phyloP scores from a whole-genome alignment of 2,113 vertebrate species.

The Urocitellus parryii region DNA sequence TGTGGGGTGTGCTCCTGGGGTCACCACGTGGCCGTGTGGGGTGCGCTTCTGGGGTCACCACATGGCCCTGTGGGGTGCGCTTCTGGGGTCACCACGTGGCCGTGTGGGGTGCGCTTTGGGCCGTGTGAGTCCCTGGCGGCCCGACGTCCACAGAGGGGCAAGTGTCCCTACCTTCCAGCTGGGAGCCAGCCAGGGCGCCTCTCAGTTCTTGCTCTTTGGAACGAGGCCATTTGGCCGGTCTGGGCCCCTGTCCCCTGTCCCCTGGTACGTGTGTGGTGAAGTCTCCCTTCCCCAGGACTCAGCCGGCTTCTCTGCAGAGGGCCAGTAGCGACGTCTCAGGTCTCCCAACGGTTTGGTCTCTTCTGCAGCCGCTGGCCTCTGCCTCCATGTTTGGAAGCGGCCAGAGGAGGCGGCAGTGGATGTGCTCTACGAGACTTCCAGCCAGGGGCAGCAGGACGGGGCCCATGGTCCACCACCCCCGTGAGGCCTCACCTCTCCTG shows the following conservation, averaged over 20 bases:
- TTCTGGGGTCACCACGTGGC: no score
- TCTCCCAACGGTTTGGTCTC: neutral
- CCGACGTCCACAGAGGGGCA: neutral
- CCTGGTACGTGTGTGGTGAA: neutral
- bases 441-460: neutral
- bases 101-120: no score
- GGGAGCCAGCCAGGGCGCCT: neutral
- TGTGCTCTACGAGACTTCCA: neutral
- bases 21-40: no score
- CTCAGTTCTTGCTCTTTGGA: neutral
- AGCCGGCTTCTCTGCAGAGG: neutral
- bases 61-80: no score
- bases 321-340: neutral
- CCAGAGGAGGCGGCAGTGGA: neutral
- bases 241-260: neutral
- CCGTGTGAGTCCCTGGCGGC: no score
- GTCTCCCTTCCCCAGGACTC: neutral
- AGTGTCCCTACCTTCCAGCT: neutral
- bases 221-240: neutral
- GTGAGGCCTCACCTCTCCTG: neutral
- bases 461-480: neutral
- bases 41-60: no score
- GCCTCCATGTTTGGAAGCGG: neutral
- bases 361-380: neutral
- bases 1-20: no score